Evolutionary conservation across 2,888 invertebrate genomes (phyloP).

Genomic region (Sphaeridia pumilis): DNA sequence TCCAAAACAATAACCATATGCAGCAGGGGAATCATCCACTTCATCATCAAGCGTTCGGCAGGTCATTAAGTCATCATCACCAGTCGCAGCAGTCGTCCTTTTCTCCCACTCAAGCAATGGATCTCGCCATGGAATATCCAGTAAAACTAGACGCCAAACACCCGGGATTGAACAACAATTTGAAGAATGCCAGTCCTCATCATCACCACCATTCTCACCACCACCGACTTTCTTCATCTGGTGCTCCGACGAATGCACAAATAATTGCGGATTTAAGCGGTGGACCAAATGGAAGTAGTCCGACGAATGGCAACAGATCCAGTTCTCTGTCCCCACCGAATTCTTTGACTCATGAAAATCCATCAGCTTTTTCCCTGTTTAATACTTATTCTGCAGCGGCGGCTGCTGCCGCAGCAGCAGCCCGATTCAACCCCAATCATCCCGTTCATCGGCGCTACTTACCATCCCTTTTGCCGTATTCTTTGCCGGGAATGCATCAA

Average conservation of each 20-base stretch:
- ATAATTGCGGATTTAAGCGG: neutral
- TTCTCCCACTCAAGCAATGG: conserved; percentile 19
- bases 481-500: conserved; percentile 27
- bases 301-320: neutral
- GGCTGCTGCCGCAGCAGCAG: conserved; percentile 30
- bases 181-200: conserved; percentile 12
- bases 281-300: neutral
- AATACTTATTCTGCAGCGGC: conserved; percentile 33
- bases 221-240: conserved; percentile 9
- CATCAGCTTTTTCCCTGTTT: conserved; percentile 34
- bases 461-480: conserved; percentile 32
- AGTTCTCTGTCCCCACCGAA: conserved; percentile 8
- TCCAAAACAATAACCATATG: neutral
- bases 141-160: conserved; percentile 21
- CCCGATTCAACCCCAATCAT: conserved; percentile 28
- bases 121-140: conserved; percentile 31
- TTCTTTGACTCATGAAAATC: conserved; percentile 19
- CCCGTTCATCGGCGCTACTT: conserved; percentile 24
- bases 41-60: no score
- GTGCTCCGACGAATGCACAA: neutral
- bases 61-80: conserved; percentile 2
- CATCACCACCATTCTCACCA: conserved; percentile 15
- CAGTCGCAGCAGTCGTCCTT: conserved; percentile 1
- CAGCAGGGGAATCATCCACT: neutral
- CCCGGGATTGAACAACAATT: conserved; percentile 14